These are phyloP conservation scores for Bambusicola thoracicus DNA, from an alignment of 2,113 vertebrate species.

Conservation along the genomic window DNA sequence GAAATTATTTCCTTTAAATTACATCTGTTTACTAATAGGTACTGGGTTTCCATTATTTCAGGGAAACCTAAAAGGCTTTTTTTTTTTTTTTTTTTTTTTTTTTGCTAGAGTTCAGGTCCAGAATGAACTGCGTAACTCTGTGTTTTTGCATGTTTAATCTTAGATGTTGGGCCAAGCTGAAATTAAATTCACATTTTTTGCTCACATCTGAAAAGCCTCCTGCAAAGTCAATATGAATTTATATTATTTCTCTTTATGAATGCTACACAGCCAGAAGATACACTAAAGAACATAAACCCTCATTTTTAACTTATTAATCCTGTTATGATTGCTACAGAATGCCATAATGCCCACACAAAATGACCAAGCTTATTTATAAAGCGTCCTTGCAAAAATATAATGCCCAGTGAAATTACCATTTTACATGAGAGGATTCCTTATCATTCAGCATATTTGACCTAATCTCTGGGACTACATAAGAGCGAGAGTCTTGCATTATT, in stretches of 20 bases:
- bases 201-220: background rate
- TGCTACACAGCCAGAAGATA: background rate
- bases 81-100: background rate
- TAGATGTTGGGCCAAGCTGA: background rate
- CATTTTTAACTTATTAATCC: background rate
- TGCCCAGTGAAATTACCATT: background rate
- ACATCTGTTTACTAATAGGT: slow-evolving; percentile 8
- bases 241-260: background rate
- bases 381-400: background rate
- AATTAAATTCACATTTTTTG: slow-evolving; percentile 25
- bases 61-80: background rate
- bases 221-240: background rate
- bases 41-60: slow-evolving; percentile 19
- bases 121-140: background rate
- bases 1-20: slow-evolving; percentile 24
- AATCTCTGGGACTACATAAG: background rate
- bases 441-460: background rate
- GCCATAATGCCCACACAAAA: background rate
- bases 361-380: background rate
- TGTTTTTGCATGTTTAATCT: background rate
- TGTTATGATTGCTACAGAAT: background rate
- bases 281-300: background rate
- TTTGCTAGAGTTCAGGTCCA: background rate
- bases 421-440: background rate
- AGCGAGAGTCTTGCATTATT: background rate